These are phyloP conservation scores for Teleiodes luculella DNA, from an alignment of 2,888 invertebrate genomes.

Conservation along the genomic window DNA sequence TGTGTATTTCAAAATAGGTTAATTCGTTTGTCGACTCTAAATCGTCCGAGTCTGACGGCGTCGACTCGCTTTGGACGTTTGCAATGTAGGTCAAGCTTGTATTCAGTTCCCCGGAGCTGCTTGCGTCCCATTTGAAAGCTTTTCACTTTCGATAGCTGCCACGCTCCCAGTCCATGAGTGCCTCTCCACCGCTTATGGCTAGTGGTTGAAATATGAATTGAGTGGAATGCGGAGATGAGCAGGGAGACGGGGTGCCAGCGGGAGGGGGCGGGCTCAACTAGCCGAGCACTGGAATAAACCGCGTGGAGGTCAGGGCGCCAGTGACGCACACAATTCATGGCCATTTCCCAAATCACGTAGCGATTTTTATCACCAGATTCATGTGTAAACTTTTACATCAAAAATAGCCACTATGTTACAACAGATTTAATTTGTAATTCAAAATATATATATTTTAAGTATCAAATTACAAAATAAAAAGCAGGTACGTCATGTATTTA, in stretches of 20 bases:
- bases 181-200: conserved; percentile 24
- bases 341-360: conserved; percentile 26
- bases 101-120: conserved; percentile 19
- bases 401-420: too few species aligned
- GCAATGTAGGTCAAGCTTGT: conserved; percentile 28
- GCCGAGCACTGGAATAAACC: conserved; percentile 27
- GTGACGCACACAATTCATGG: conserved; percentile 30
- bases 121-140: conserved; percentile 28
- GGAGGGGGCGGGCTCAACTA: conserved; percentile 22
- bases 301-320: conserved; percentile 33
- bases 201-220: conserved; percentile 30
- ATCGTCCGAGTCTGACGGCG: conserved; percentile 4
- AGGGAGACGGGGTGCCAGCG: conserved; percentile 20
- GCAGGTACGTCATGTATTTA: too few species aligned
- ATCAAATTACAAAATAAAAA: too few species aligned
- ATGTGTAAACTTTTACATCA: background rate
- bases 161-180: conserved; percentile 21
- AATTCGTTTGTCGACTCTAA: conserved; percentile 6
- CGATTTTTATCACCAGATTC: conserved; percentile 13
- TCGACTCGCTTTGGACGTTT: conserved; percentile 8
- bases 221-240: conserved; percentile 26
- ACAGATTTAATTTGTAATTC: too few species aligned
- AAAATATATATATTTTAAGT: background rate
- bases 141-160: conserved; percentile 33
- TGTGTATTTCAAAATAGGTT: conserved; percentile 12